phyloP scores from a whole-genome alignment of 2,888 invertebrate species.

The Ariolimax columbianus region DNA sequence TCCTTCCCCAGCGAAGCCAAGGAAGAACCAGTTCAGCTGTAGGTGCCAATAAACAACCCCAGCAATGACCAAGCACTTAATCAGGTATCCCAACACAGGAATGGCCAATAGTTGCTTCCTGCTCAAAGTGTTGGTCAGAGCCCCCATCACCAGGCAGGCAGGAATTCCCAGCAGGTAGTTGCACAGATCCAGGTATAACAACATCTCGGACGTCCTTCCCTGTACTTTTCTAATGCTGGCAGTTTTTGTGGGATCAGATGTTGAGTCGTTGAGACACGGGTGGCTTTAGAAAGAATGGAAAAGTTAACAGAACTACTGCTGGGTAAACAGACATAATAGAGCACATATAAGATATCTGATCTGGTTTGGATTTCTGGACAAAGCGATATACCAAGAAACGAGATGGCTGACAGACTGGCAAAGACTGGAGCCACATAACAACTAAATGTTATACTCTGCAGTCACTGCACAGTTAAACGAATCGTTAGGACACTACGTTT shows the following conservation, averaged over 20 bases:
- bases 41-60: constrained; percentile 17
- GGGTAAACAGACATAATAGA: no score
- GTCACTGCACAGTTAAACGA: no score
- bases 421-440: no score
- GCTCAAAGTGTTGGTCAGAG: constrained; percentile 9
- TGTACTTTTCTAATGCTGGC: constrained; percentile 11
- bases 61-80: constrained; percentile 9
- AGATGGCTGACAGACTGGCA: no score
- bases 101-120: constrained; percentile 22
- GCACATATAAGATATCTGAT: no score
- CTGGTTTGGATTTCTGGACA: no score
- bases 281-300: constrained; percentile 8
- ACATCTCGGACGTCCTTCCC: constrained; percentile 15
- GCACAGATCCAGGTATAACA: constrained; percentile 13
- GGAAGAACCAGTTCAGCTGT: constrained; percentile 24
- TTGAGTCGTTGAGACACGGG: constrained; percentile 19
- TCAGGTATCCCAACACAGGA: neutral
- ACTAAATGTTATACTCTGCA: no score
- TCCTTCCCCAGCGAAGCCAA: constrained; percentile 36
- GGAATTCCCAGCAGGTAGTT: constrained; percentile 23
- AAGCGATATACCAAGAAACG: no score
- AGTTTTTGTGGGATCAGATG: neutral
- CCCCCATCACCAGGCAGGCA: constrained; percentile 31
- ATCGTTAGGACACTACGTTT: no score
- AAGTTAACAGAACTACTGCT: no score